Evolutionary conservation across 2,888 invertebrate genomes (phyloP).

Genomic region (Carpatolechia fugitivella): DNA sequence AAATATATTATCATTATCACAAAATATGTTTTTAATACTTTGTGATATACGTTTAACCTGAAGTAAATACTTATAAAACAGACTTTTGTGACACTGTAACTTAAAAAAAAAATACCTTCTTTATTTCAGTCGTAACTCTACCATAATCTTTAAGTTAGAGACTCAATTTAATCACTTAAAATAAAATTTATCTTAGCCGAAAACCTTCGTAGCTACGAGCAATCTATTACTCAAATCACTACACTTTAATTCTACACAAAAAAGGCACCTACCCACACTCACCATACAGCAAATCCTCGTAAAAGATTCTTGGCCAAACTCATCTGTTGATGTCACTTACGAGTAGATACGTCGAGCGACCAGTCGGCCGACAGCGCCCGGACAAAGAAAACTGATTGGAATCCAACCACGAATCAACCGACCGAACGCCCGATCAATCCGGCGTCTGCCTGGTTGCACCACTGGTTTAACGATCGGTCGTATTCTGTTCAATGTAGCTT

Average conservation of each 20-base stretch:
- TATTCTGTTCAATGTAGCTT: constrained; percentile 47
- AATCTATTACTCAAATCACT: constrained; percentile 12
- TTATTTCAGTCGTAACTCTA: no score
- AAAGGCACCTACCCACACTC: constrained; percentile 1
- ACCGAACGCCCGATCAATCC: constrained; percentile 32
- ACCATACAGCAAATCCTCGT: constrained; percentile 19
- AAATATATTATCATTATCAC: no score
- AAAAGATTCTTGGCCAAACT: constrained; percentile 40
- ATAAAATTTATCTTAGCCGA: background rate
- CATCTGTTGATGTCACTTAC: constrained; percentile 48
- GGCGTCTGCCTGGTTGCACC: background rate
- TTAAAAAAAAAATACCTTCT: no score
- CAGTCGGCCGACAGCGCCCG: constrained; percentile 41
- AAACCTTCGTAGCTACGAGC: background rate
- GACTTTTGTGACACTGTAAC: no score
- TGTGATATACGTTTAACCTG: no score
- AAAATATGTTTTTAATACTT: no score
- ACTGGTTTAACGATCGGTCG: background rate
- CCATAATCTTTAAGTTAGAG: no score
- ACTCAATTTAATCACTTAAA: no score
- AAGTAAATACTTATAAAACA: no score
- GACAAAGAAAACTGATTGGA: constrained; percentile 74
- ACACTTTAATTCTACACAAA: constrained; percentile 9
- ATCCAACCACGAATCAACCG: constrained; percentile 40
- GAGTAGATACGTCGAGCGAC: constrained; percentile 36